Conservation (phyloP, 2,113 vertebrate species). For the Hypocryptadius cinnamomeus region DNA sequence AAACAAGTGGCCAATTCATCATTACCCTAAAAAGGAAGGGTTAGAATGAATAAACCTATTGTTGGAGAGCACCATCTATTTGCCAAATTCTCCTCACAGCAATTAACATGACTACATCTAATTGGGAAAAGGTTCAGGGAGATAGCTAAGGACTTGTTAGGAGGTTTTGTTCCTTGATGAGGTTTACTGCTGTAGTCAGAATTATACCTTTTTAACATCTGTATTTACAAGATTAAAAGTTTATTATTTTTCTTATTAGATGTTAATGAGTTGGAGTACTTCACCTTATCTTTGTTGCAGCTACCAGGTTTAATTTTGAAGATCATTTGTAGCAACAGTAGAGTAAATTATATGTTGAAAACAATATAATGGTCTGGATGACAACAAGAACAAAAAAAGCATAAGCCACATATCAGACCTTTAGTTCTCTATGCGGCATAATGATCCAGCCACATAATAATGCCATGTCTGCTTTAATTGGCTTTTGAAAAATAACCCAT, state of each 20-base stretch:
- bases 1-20: conserved; percentile 49
- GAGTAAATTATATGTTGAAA: conserved; percentile 59
- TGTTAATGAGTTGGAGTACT: conserved; percentile 54
- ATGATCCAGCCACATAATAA: neutral
- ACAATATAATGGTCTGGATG: conserved; percentile 52
- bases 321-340: conserved; percentile 66
- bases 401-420: neutral
- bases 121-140: conserved; percentile 43
- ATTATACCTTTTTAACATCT: neutral
- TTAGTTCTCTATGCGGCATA: neutral
- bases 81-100: conserved; percentile 40
- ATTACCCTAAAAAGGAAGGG: conserved; percentile 11
- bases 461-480: neutral
- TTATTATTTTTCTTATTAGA: conserved; percentile 40
- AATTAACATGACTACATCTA: conserved; percentile 44
- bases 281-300: conserved; percentile 52
- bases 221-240: conserved; percentile 23
- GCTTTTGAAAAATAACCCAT: conserved; percentile 1
- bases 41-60: conserved; percentile 54
- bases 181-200: neutral
- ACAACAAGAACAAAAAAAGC: neutral
- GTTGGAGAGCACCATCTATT: conserved; percentile 21
- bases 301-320: conserved; percentile 62
- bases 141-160: neutral
- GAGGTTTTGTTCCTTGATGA: conserved; percentile 27